phyloP scores from a whole-genome alignment of 2,888 invertebrate genomes.

The Dorcus parallelipipedus region DNA sequence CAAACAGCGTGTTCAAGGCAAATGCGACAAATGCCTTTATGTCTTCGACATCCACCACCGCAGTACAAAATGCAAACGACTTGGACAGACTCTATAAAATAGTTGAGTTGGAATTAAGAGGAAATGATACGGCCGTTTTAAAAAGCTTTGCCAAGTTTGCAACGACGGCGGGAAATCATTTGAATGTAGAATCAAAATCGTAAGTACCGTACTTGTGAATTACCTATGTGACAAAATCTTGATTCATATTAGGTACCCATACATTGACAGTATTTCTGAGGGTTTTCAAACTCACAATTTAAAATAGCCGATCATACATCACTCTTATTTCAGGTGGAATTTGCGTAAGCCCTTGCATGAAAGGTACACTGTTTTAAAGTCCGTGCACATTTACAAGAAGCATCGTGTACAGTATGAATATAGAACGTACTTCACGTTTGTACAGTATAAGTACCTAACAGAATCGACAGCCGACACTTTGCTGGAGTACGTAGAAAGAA shows the following conservation, averaged over 20 bases:
- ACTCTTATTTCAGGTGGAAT: slow-evolving; percentile 59
- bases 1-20: no score
- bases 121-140: slow-evolving; percentile 83
- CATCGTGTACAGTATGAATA: slow-evolving; percentile 95
- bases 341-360: slow-evolving; percentile 70
- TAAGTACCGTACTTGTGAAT: no score
- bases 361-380: slow-evolving; percentile 78
- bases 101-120: slow-evolving; percentile 81
- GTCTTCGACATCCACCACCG: not conserved
- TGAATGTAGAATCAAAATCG: slow-evolving; percentile 75
- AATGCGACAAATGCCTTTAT: not conserved
- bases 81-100: slow-evolving; percentile 77
- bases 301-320: no score
- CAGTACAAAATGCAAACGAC: slow-evolving; percentile 37
- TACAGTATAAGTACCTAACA: slow-evolving; percentile 81
- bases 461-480: slow-evolving; percentile 95
- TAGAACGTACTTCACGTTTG: slow-evolving; percentile 84
- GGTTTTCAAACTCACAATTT: no score
- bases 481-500: slow-evolving; percentile 93
- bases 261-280: no score
- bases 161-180: slow-evolving; percentile 72
- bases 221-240: no score
- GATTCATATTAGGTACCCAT: no score
- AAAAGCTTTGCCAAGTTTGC: slow-evolving; percentile 87
- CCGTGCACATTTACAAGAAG: slow-evolving; percentile 88